Base-by-base conservation (phyloP, 2,888 invertebrate species). In the Ernsta delagoae region DNA sequence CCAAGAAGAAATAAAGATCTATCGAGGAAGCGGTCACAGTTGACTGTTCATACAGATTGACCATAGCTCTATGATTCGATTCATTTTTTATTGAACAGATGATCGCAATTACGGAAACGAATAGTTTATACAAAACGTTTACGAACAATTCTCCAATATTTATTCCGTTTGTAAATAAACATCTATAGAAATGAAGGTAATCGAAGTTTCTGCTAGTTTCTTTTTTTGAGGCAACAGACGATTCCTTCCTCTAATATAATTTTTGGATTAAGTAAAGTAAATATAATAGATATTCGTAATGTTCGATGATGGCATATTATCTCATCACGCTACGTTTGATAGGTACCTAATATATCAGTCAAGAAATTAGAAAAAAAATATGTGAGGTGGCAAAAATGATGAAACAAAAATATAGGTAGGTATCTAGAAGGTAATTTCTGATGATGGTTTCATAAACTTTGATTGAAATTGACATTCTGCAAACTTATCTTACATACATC, bases 11-110 rank as follows among this genome's bases (percentile, higher is more conserved):
- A 88, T 88, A 90, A 87, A 86, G 87, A 88, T 83, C 80, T 80
- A 83, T 84, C 85, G 88, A 90, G 92, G 92, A 92, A 92, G 86
- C 88, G 85, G 92, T 92, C 90, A 92, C 93, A 93, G 87, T 90
- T 84, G 86, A 86, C 86, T 90, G 91, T 92, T 79, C 86, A 82
- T 77, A 84, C 85, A 86, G 89, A 90, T 90, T 89, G 88, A 89
- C 87, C 79, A 87, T 87, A 87, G 88, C 83, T 78, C 83, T 89
- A 86, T 87, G 83, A 86, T 81, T 82, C 78, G 82, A 80, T 85
- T 87, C 86, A 84, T 79, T 83, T 86, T 83, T 85, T 78, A 78
- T 79, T 78, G 78, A 81, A 81, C 83, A 84, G 83, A 85, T 86
- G 87, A 88, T 69, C 69, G 50, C 50, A 69, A 69, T 70, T 70